Conservation (phyloP, 2,888 invertebrate species). For the Mythimna pallens region DNA sequence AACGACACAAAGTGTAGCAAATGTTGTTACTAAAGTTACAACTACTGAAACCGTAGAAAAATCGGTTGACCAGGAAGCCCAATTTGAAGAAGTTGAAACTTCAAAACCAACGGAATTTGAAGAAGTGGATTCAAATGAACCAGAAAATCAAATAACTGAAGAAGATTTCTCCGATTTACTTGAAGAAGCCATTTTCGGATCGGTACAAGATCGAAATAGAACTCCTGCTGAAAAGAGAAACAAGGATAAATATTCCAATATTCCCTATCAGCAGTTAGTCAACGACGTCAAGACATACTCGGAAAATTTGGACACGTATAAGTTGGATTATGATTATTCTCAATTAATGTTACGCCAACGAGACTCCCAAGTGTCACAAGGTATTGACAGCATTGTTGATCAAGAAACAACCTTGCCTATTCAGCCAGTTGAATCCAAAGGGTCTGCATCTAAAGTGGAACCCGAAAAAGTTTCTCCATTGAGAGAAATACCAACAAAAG, state of each 20-base stretch:
- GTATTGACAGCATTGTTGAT: conserved; percentile 1
- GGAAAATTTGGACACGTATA: conserved; percentile 76
- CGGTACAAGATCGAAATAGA: conserved; percentile 90
- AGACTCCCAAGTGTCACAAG: conserved; percentile 40
- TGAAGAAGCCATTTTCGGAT: conserved; percentile 92
- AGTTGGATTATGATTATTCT: conserved; percentile 80
- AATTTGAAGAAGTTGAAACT: conserved; percentile 4
- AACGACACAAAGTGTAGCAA: conserved; percentile 24
- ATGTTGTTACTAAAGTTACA: conserved; percentile 19
- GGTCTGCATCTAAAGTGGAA: conserved; percentile 16
- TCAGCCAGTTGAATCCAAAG: conserved; percentile 4
- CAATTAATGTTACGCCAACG: conserved; percentile 69
- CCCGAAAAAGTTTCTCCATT: not conserved
- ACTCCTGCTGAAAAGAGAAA: conserved; percentile 56
- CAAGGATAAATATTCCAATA: conserved; percentile 59
- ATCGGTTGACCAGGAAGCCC: conserved; percentile 2
- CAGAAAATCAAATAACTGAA: conserved; percentile 58
- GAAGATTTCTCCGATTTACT: conserved; percentile 72
- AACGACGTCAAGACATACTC: conserved; percentile 84
- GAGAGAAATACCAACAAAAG: conserved; percentile 8
- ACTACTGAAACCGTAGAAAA: conserved; percentile 18
- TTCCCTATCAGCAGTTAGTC: conserved; percentile 79
- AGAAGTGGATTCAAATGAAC: not conserved
- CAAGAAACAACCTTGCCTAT: conserved; percentile 3
- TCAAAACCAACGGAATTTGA: not conserved